Conservation (phyloP, 2,113 vertebrate species). For the Toxotes chatareus region DNA sequence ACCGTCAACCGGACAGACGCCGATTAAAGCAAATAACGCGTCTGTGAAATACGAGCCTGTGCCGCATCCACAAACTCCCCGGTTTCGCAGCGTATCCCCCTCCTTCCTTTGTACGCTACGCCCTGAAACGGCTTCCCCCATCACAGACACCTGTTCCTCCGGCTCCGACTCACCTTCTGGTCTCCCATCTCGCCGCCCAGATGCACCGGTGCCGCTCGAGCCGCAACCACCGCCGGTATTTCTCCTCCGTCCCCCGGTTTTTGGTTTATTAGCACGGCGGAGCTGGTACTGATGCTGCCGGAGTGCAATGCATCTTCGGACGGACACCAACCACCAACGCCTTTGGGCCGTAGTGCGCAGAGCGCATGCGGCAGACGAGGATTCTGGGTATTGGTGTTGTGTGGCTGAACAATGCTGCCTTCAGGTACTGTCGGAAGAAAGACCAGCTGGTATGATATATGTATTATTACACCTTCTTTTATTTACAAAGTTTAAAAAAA, state of each 20-base stretch:
- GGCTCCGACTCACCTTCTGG: slow-evolving; percentile 81
- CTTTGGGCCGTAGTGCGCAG: slow-evolving; percentile 65
- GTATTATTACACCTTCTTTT: background rate
- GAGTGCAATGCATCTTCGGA: slow-evolving; percentile 80
- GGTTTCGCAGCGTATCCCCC: slow-evolving; percentile 24
- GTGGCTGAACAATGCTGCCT: background rate
- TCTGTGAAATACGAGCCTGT: background rate
- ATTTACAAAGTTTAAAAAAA: no score
- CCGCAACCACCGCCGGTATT: slow-evolving; percentile 29
- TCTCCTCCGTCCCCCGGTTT: slow-evolving; percentile 29
- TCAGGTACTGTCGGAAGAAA: slow-evolving; percentile 33
- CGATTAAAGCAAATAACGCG: background rate
- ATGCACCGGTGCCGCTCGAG: slow-evolving; percentile 43
- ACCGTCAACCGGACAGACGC: background rate
- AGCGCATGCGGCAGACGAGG: slow-evolving; percentile 73
- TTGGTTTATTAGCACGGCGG: slow-evolving; percentile 47
- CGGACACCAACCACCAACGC: slow-evolving; percentile 74
- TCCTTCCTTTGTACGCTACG: slow-evolving; percentile 80
- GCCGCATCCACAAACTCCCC: slow-evolving; percentile 50
- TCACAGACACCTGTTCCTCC: slow-evolving; percentile 75
- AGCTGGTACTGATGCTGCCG: slow-evolving; percentile 84
- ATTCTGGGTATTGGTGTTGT: slow-evolving; percentile 75
- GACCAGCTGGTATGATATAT: no score
- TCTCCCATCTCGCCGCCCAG: slow-evolving; percentile 80
- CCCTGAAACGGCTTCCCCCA: slow-evolving; percentile 61